Evolutionary conservation across 2,113 vertebrate species (phyloP), one percentile per base, ranked within the genome.

Genomic region (Mormyrus lacerda): DNA sequence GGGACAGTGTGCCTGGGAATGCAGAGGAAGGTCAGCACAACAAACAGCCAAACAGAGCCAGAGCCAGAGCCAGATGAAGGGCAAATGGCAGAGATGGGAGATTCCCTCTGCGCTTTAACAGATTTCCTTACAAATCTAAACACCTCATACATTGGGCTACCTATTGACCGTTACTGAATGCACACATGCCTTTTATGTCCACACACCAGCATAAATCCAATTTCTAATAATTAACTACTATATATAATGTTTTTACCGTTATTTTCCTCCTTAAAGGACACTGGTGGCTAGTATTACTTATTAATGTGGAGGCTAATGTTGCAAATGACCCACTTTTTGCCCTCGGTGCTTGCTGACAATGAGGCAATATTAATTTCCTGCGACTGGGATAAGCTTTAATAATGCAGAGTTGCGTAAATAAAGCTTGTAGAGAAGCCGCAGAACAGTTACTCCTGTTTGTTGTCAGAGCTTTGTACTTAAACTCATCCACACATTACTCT

Each of bases 281-380:
- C 44, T 48, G n/a, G 55, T 85, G 69, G 76, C 55, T 17, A 58
- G 85, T 39, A 61, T 86, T 39, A 92, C 55, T 90, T 90, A 92
- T 92, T 91, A 61, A 92, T 91, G 89, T 4, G 53, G n/a, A 58
- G 86, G 86, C n/a, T 89, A 65, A 86, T 3, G 82, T 91, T 91
- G 76, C 91, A 89, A n/a, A 83, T 58, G 83, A 48, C 85, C 73
- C 86, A 4, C 11, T 88, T 87, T 69, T 82, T 21, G 44, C 69
- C 51, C 35, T 61, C 27, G 21, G 19, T 39, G 50, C 69, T 19
- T 24, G 79, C 65, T n/a, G 84, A 91, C 47, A 76, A 89, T 55
- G 73, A 89, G 83, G 76, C 76, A 11, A 27, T 65, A 88, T 88
- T 91, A 48, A 88, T 90, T 89, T 89, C 85, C 89, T 85, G 42